These are phyloP conservation scores for Channa argus DNA, from an alignment of 2,113 vertebrate genomes.

Conservation along the genomic window DNA sequence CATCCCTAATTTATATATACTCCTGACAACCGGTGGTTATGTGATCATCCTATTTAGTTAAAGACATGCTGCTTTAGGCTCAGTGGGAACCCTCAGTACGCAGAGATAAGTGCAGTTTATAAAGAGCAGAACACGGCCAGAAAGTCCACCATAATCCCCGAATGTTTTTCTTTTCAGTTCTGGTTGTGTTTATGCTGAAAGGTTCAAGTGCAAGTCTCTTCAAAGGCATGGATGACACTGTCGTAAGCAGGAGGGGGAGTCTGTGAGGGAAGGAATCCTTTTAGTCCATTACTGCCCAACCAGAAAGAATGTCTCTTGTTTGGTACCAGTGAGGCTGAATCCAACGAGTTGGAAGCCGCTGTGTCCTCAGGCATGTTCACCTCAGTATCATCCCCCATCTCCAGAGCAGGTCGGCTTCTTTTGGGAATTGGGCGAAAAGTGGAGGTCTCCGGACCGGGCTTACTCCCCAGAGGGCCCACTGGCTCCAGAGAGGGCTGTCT, in stretches of 20 bases:
- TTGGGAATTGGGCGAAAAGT: slow-evolving; percentile 91
- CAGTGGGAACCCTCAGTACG: neutral
- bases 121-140: neutral
- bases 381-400: slow-evolving; percentile 86
- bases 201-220: slow-evolving; percentile 85
- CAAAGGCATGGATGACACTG: slow-evolving; percentile 92
- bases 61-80: neutral
- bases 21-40: neutral
- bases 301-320: slow-evolving; percentile 89
- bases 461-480: slow-evolving; percentile 89
- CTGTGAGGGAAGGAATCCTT: slow-evolving; percentile 86
- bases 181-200: neutral
- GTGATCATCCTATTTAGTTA: neutral
- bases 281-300: slow-evolving; percentile 87
- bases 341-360: slow-evolving; percentile 64
- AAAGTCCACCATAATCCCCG: slow-evolving; percentile 10
- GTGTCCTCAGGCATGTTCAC: slow-evolving; percentile 81
- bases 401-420: slow-evolving; percentile 82
- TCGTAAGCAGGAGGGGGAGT: slow-evolving; percentile 92
- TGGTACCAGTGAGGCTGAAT: slow-evolving; percentile 72
- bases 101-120: neutral
- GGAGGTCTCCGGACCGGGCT: slow-evolving; percentile 88
- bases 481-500: slow-evolving; percentile 91
- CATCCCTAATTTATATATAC: neutral
- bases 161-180: slow-evolving; percentile 3